These are phyloP conservation scores for Euphysa ruthae DNA, from an alignment of 30 jellyfish, hydroid and myxozoan genomes.

Conservation along the genomic window DNA sequence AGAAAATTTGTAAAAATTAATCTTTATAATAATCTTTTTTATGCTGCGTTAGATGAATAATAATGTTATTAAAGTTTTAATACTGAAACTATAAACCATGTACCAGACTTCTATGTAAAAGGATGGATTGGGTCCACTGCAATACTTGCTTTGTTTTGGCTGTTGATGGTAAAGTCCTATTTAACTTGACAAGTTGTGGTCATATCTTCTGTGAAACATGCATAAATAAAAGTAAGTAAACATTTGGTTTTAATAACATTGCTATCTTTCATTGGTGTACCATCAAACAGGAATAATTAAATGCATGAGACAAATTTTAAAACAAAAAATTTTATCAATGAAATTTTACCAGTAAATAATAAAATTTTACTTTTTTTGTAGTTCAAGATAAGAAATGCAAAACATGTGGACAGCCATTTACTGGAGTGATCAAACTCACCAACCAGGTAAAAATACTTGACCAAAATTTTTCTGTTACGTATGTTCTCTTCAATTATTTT, in stretches of 20 bases:
- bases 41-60: too few species aligned
- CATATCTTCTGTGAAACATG: constrained; percentile 24
- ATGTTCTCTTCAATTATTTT: too few species aligned
- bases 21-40: too few species aligned
- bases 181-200: constrained; percentile 36
- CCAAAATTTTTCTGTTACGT: too few species aligned
- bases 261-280: background rate
- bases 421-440: constrained; percentile 19
- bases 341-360: too few species aligned
- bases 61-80: too few species aligned
- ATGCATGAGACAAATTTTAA: background rate
- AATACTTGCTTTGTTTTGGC: constrained; percentile 27
- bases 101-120: too few species aligned
- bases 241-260: background rate
- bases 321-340: too few species aligned
- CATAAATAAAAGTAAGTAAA: constrained; percentile 22
- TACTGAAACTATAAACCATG: too few species aligned
- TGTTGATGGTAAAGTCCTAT: background rate
- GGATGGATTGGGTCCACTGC: constrained; percentile 45
- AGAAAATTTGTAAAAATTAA: too few species aligned
- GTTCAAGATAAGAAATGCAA: constrained; percentile 28
- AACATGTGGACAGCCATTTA: constrained; percentile 28
- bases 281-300: background rate
- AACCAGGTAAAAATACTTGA: too few species aligned
- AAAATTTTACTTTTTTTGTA: too few species aligned